Evolutionary conservation across 2,888 invertebrate genomes (phyloP).

Genomic region (Axea sp.): DNA sequence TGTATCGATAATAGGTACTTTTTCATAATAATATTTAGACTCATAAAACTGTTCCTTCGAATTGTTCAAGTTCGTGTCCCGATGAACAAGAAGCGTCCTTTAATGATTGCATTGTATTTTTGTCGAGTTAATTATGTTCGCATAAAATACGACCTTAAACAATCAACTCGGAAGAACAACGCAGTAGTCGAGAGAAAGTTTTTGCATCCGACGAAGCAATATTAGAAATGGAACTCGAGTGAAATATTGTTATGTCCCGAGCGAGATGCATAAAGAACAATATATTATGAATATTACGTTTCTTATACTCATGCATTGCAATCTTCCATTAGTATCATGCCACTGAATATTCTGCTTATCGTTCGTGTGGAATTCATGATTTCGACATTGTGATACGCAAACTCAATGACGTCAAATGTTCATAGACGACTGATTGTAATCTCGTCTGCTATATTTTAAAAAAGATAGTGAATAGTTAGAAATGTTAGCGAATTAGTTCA

Average conservation of each 20-base stretch:
- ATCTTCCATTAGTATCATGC: slow-evolving; percentile 27
- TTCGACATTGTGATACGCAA: too few species aligned
- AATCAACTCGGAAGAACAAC: too few species aligned
- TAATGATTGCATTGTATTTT: not conserved
- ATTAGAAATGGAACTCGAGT: slow-evolving; percentile 45
- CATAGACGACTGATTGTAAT: too few species aligned
- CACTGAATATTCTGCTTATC: too few species aligned
- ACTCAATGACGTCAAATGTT: too few species aligned
- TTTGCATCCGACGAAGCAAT: slow-evolving; percentile 40
- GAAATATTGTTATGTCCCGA: too few species aligned
- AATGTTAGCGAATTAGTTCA: slow-evolving; percentile 43
- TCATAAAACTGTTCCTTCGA: slow-evolving; percentile 15
- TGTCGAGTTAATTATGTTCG: slow-evolving; percentile 11
- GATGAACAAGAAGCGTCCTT: too few species aligned
- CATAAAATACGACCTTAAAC: too few species aligned
- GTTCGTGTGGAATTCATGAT: too few species aligned
- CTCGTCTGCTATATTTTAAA: too few species aligned
- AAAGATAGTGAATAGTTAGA: slow-evolving; percentile 20
- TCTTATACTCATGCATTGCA: slow-evolving; percentile 29
- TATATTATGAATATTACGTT: slow-evolving; percentile 23
- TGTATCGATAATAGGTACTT: slow-evolving; percentile 67
- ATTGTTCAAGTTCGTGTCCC: slow-evolving; percentile 2
- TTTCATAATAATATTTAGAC: slow-evolving; percentile 48
- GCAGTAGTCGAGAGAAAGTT: slow-evolving; percentile 14
- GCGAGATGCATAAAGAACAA: too few species aligned